Conservation (phyloP, 2,113 vertebrate genomes). For the Myanophis thanlyinensis region DNA sequence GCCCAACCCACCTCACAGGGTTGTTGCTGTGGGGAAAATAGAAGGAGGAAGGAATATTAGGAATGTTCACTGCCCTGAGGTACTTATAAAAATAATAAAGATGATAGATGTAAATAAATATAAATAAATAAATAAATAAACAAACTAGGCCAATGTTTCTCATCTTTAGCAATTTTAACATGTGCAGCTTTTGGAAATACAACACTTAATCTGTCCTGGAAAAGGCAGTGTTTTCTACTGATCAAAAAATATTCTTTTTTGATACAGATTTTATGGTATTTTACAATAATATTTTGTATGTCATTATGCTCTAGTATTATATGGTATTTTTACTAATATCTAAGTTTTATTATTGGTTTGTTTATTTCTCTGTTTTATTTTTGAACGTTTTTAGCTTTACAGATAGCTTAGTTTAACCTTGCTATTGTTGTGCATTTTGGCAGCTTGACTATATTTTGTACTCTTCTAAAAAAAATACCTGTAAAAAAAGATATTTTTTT, state of each 20-base stretch:
- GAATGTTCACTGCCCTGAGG: too few species aligned
- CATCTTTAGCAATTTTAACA: background rate
- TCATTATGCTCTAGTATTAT: background rate
- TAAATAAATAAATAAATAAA: too few species aligned
- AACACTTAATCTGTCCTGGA: background rate
- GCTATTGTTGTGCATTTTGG: background rate
- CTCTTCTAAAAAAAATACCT: background rate
- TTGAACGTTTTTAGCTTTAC: background rate
- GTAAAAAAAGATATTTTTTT: background rate
- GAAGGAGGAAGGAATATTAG: too few species aligned
- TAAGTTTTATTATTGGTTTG: background rate
- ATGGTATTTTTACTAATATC: background rate
- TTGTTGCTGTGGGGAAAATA: too few species aligned
- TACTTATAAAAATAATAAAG: too few species aligned
- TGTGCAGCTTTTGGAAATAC: background rate
- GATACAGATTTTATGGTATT: background rate
- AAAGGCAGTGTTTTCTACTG: background rate
- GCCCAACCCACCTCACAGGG: too few species aligned
- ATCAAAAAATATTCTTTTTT: background rate
- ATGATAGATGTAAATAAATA: too few species aligned
- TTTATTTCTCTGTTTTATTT: background rate
- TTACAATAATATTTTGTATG: background rate
- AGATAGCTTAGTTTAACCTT: background rate
- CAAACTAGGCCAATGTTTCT: background rate
- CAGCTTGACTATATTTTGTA: background rate